Percentiles rank a stretch among this genome's conserved stretches.
These are phyloP conservation scores for Propithecus coquereli DNA, from an alignment of 2,113 vertebrate species.

Conservation along the genomic window DNA sequence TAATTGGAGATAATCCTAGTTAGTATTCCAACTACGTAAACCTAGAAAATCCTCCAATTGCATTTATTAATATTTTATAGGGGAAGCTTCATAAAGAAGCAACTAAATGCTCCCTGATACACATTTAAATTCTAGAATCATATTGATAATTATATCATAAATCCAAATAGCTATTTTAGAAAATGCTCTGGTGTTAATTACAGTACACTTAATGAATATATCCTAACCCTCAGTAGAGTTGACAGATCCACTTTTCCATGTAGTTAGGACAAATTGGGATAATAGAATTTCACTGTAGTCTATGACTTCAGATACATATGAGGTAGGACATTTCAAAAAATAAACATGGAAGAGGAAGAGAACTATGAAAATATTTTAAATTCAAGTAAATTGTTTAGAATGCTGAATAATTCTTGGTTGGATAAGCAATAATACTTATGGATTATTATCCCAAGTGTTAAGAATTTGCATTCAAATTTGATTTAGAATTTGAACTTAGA, in stretches of 20 bases:
- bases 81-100: slow-evolving; percentile 1
- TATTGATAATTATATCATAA: slow-evolving; percentile 51
- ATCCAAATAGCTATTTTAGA: slow-evolving; percentile 42
- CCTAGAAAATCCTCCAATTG: neutral
- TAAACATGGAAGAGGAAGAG: neutral
- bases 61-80: neutral
- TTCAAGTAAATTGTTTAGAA: neutral
- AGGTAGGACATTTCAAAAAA: neutral
- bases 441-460: neutral
- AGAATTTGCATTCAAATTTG: neutral
- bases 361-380: neutral
- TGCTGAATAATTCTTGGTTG: neutral
- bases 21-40: neutral
- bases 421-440: neutral
- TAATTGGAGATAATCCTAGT: neutral
- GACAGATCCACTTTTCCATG: neutral
- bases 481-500: neutral
- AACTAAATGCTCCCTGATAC: neutral
- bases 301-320: neutral
- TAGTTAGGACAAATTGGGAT: slow-evolving; percentile 2
- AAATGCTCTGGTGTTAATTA: slow-evolving; percentile 51
- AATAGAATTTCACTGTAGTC: neutral
- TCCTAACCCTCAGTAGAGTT: neutral
- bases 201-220: neutral
- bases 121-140: slow-evolving; percentile 18